phyloP scores from a whole-genome alignment of 2,888 invertebrate genomes.

The Homarus gammarus region DNA sequence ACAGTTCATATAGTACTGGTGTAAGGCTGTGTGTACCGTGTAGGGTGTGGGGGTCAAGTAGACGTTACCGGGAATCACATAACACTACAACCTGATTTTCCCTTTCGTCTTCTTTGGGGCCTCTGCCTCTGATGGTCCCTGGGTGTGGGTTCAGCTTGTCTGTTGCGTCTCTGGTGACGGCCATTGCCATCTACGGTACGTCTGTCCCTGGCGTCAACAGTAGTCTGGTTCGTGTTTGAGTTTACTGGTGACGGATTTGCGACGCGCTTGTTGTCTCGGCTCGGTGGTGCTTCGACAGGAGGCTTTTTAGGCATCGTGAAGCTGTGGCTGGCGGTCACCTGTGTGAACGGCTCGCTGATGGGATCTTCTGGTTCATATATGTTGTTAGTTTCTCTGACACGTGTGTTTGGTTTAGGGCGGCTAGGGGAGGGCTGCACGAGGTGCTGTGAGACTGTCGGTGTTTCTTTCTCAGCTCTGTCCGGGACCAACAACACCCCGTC shows the following conservation, averaged over 20 bases:
- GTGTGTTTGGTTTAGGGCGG: not conserved
- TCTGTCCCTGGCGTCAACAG: not conserved
- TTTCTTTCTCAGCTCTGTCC: not conserved
- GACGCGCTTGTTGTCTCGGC: not conserved
- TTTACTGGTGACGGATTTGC: not conserved
- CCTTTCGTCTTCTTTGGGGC: not conserved
- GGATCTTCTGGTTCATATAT: not conserved
- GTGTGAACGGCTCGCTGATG: not conserved
- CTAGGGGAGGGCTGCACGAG: not conserved
- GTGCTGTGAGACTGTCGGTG: not conserved
- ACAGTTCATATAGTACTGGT: too few relatives aligned
- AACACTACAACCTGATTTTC: not conserved
- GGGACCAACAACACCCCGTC: not conserved
- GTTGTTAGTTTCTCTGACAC: not conserved
- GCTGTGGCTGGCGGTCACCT: not conserved
- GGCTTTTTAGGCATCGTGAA: not conserved
- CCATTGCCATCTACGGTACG: not conserved
- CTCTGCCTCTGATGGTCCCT: not conserved
- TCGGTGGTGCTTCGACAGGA: not conserved
- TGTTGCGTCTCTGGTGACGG: not conserved
- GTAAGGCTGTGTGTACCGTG: too few relatives aligned
- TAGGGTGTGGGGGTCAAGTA: too few relatives aligned
- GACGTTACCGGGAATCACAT: too few relatives aligned
- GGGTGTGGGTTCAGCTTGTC: not conserved
- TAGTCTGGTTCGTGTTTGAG: not conserved